These are phyloP conservation scores for Amblyopsis rosae DNA, from an alignment of 2,113 vertebrate genomes.

Conservation along the genomic window DNA sequence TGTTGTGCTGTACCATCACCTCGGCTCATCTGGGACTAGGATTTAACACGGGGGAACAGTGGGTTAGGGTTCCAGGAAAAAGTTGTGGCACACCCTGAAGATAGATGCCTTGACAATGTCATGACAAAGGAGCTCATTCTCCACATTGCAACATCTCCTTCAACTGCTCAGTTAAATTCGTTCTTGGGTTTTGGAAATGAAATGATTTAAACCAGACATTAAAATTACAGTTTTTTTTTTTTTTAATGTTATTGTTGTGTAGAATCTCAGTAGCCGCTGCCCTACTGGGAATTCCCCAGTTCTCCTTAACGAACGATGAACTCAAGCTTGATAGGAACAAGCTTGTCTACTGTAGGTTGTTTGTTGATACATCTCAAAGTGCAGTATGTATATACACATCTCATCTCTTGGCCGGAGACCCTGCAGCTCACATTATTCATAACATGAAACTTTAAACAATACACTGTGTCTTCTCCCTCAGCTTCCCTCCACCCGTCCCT, in stretches of 20 bases:
- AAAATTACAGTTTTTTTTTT: constrained; percentile 21
- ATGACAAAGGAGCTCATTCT: constrained; percentile 54
- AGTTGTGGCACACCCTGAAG: constrained; percentile 61
- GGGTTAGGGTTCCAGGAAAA: constrained; percentile 58
- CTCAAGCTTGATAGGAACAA: constrained; percentile 29
- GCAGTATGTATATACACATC: constrained; percentile 38
- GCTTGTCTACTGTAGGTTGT: constrained; percentile 32
- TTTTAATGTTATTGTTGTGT: constrained; percentile 34
- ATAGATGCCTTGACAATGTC: constrained; percentile 56
- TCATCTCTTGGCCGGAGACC: constrained; percentile 34
- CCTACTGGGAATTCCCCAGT: constrained; percentile 35
- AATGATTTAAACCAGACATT: constrained; percentile 50
- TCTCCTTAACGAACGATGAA: constrained; percentile 32
- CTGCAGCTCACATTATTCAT: constrained; percentile 15
- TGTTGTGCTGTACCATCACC: constrained; percentile 19
- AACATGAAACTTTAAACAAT: constrained; percentile 30
- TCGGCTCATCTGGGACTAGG: constrained; percentile 41
- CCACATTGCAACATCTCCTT: constrained; percentile 50
- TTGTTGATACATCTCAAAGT: constrained; percentile 29
- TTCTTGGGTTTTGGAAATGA: constrained; percentile 43
- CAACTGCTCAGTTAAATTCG: constrained; percentile 41
- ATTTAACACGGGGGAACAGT: constrained; percentile 50
- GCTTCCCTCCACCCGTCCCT: constrained; percentile 77
- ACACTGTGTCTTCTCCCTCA: constrained; percentile 45
- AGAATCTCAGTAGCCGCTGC: constrained; percentile 30